Base-by-base conservation (phyloP, 2,888 invertebrate species). In the Acrobasis suavella region DNA sequence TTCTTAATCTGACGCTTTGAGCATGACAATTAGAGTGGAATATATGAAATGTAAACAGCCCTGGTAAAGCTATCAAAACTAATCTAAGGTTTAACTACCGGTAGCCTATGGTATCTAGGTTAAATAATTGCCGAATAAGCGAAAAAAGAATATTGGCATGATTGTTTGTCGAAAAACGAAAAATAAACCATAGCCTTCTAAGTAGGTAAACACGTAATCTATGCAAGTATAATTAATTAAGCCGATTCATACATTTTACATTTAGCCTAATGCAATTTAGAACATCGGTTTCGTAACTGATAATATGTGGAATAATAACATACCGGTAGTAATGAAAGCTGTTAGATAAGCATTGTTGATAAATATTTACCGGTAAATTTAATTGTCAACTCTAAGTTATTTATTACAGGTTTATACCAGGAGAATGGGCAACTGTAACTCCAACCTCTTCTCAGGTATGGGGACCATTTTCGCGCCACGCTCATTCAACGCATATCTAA, bases 181-280 rank as follows among this genome's bases (percentile, higher is more conserved):
- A 6, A 46, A 14, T 46, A 46, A 12, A 46, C 56, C n/a, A 22
- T 14, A 16, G 22, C 56, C 17, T 16, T 17, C 17, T 37, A 56
- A 56, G 46, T 56, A 46, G 42, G 56, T 17, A 17, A 42, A 9
- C 38, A 17, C 56, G 56, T 56, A 56, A 56, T 56, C 42, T 22
- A 46, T 42, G 56, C 56, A 56, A 56, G 56, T 46, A 56, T 56
- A 56, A 56, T 56, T 56, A 56, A 56, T 56, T 56, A 56, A 42
- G 17, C 42, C 22, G 46, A 56, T 56, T 56, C 56, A 42, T 56
- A 56, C 56, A 56, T 56, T 55, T 56, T 42, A 56, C 55, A 39
- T 42, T 22, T 17, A 22, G 14, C 56, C 56, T 9, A 56, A 56
- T 14, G 8, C 46, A 14, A 46, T 56, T 42, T 56, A 8, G 56